A percentile compares a stretch with the other conserved stretches of the same genome.
phyloP scores from a whole-genome alignment of 2,113 vertebrate genomes.

The Lates calcarifer region DNA sequence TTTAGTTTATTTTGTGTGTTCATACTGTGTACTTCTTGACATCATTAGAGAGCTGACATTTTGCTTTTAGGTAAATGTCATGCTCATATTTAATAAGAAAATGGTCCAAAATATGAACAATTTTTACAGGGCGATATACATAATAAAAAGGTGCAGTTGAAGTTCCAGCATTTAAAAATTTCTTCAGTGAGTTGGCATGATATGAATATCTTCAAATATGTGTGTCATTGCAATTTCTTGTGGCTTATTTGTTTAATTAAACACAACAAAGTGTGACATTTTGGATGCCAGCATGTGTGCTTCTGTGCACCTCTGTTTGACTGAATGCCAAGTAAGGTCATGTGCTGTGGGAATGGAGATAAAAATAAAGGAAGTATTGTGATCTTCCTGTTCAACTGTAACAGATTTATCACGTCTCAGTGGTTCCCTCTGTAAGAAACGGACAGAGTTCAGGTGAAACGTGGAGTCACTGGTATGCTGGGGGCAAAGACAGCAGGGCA shows the following conservation, averaged over 20 bases:
- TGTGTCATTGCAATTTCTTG: background rate
- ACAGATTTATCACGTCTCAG: conserved; percentile 70
- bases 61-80: too few relatives aligned
- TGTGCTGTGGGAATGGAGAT: conserved; percentile 27
- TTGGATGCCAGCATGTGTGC: background rate
- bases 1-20: too few relatives aligned
- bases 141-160: background rate
- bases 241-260: background rate
- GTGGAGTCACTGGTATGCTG: conserved; percentile 16
- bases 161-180: background rate
- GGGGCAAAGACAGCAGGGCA: background rate
- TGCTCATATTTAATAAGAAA: too few relatives aligned
- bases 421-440: conserved; percentile 48
- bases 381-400: conserved; percentile 64
- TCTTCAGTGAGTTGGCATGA: background rate
- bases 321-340: conserved; percentile 37
- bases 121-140: background rate
- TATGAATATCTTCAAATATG: background rate
- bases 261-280: background rate
- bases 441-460: conserved; percentile 37
- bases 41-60: too few relatives aligned
- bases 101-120: too few relatives aligned
- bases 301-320: background rate
- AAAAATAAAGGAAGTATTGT: conserved; percentile 55
- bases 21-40: too few relatives aligned